Conservation (phyloP, 2,888 invertebrate genomes). For the Psococerastis gibbosa region DNA sequence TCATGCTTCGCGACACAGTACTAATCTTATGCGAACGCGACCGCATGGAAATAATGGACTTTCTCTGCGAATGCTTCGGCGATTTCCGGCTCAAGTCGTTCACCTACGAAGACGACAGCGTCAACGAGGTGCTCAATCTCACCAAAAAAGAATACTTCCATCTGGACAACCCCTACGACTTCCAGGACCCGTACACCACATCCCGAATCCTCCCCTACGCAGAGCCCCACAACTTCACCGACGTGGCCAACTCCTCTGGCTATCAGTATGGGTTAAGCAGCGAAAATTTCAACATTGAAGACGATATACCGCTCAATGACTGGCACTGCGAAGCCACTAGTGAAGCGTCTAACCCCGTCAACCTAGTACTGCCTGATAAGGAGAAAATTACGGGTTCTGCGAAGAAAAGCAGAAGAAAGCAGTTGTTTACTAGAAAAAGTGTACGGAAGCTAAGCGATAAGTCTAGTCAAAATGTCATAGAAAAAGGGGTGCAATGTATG, state of each 20-base stretch:
- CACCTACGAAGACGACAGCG: not conserved
- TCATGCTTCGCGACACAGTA: not conserved
- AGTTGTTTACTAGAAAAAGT: constrained; percentile 9
- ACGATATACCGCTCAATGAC: not conserved
- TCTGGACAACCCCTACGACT: not conserved
- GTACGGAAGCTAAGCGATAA: not conserved
- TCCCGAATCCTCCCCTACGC: not conserved
- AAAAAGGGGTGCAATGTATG: not conserved
- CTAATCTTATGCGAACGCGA: not conserved
- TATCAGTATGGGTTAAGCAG: not conserved
- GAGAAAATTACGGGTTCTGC: not conserved
- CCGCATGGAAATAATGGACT: not conserved
- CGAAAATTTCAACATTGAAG: not conserved
- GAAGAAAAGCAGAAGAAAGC: constrained; percentile 8
- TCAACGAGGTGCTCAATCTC: not conserved
- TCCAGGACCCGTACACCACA: not conserved
- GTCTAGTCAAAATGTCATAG: no score
- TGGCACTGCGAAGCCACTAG: not conserved
- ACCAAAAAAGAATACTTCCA: not conserved
- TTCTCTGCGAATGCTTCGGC: not conserved
- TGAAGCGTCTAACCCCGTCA: not conserved
- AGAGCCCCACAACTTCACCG: not conserved
- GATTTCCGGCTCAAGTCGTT: not conserved
- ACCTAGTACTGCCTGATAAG: not conserved
- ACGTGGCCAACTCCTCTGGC: not conserved